Evolutionary conservation across 2,888 invertebrate species (phyloP).

Genomic region (Melanostoma scalare): DNA sequence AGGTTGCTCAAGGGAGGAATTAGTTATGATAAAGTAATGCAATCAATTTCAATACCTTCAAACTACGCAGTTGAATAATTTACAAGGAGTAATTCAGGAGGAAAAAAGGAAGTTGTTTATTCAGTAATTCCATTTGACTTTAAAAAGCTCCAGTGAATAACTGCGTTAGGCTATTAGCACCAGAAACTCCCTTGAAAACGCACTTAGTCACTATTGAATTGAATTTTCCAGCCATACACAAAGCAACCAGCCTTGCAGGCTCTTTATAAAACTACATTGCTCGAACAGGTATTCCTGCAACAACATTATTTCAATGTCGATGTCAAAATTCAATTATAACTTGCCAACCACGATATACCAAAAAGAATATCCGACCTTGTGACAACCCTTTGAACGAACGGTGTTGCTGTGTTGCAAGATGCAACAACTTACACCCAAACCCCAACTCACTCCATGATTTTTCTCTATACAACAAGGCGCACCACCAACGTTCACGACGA

Average conservation of each 20-base stretch:
- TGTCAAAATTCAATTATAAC: slow-evolving; percentile 52
- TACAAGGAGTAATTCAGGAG: too few relatives aligned
- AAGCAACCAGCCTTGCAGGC: not conserved
- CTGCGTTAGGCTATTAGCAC: too few relatives aligned
- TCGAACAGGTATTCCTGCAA: not conserved
- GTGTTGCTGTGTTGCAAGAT: slow-evolving; percentile 23
- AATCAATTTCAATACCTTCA: too few relatives aligned
- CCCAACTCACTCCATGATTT: slow-evolving; percentile 13
- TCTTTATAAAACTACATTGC: not conserved
- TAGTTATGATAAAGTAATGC: too few relatives aligned
- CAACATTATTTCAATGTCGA: slow-evolving; percentile 1
- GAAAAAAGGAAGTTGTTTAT: too few relatives aligned
- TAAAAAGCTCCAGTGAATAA: too few relatives aligned
- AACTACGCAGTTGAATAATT: too few relatives aligned
- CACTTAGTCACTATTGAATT: too few relatives aligned
- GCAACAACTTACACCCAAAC: slow-evolving; percentile 61
- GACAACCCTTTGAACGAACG: slow-evolving; percentile 47
- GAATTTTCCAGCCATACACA: not conserved
- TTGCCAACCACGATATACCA: slow-evolving; percentile 23
- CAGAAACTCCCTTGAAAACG: too few relatives aligned
- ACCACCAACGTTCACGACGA: slow-evolving; percentile 7
- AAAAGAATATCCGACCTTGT: slow-evolving; percentile 44
- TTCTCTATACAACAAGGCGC: slow-evolving; percentile 27
- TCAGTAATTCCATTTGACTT: too few relatives aligned
- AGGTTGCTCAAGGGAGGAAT: too few relatives aligned